phyloP scores from a whole-genome alignment of 30 jellyfish, hydroid and myxozoan genomes.

The Cassiopea andromeda region DNA sequence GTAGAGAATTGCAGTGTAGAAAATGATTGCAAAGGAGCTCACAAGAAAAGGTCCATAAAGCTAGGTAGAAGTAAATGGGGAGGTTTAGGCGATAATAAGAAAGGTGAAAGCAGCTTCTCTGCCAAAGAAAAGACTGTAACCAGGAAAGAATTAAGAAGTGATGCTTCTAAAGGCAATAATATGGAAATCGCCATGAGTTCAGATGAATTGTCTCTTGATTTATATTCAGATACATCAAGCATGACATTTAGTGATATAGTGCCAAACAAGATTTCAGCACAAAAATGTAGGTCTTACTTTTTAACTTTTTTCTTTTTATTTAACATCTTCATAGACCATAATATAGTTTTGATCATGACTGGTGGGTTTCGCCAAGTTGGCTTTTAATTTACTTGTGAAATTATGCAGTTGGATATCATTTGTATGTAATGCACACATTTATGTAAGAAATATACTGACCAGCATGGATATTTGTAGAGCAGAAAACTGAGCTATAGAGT shows the following conservation, averaged over 20 bases:
- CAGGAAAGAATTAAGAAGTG: neutral
- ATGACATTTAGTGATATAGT: constrained; percentile 21
- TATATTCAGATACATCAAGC: constrained; percentile 15
- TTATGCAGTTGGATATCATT: no score
- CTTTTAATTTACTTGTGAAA: no score
- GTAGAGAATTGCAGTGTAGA: neutral
- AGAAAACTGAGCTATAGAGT: no score
- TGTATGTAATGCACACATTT: no score
- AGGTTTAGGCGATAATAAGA: neutral
- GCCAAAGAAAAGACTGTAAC: neutral
- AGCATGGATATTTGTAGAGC: no score
- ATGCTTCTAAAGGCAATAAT: no score
- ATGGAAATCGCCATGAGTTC: neutral
- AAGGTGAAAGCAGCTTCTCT: neutral
- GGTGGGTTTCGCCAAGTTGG: no score
- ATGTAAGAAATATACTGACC: no score
- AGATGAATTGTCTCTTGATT: neutral
- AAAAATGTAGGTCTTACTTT: neutral
- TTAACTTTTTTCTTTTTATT: neutral
- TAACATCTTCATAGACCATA: no score
- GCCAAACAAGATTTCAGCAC: neutral
- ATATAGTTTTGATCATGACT: no score
- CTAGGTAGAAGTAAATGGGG: neutral
- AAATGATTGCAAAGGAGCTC: neutral
- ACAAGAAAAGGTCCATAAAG: neutral